Percentiles rank a stretch among this genome's conserved stretches.
These are phyloP conservation scores for Nothoprocta pentlandii DNA, from an alignment of 2,113 vertebrate species.

Conservation along the genomic window DNA sequence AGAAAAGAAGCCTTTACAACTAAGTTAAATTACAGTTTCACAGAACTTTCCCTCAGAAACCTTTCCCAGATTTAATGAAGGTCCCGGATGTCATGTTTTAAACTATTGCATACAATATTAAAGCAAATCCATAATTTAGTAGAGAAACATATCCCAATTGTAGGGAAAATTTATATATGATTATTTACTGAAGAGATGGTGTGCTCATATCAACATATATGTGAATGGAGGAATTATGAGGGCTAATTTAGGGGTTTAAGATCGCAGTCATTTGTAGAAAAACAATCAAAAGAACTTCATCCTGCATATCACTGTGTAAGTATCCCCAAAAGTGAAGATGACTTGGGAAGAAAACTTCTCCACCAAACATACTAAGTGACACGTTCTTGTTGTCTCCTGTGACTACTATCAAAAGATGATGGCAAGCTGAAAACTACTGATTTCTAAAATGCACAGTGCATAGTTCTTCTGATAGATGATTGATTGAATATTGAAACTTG, in stretches of 20 bases:
- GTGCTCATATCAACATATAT: background rate
- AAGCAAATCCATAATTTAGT: background rate
- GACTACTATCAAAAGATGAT: conserved; percentile 4
- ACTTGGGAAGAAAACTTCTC: background rate
- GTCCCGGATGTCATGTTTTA: background rate
- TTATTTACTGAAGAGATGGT: background rate
- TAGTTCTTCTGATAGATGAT: background rate
- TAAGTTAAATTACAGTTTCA: background rate
- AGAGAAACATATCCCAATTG: background rate
- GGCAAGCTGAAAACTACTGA: background rate
- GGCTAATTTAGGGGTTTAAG: background rate
- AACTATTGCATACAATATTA: background rate
- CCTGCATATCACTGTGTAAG: background rate
- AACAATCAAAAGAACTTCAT: background rate
- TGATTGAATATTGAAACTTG: background rate
- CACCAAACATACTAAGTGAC: background rate
- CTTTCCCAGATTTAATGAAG: background rate
- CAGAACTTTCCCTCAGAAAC: background rate
- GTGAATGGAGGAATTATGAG: background rate
- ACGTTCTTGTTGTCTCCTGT: background rate
- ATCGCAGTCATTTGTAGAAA: background rate
- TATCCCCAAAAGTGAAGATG: background rate
- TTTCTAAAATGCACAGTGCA: background rate
- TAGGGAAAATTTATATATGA: background rate
- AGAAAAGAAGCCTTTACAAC: background rate